Percentiles rank a stretch among this genome's conserved stretches.
Conservation (phyloP, 1,140 invertebrate genomes). For the Rhynchophorus ferrugineus region DNA sequence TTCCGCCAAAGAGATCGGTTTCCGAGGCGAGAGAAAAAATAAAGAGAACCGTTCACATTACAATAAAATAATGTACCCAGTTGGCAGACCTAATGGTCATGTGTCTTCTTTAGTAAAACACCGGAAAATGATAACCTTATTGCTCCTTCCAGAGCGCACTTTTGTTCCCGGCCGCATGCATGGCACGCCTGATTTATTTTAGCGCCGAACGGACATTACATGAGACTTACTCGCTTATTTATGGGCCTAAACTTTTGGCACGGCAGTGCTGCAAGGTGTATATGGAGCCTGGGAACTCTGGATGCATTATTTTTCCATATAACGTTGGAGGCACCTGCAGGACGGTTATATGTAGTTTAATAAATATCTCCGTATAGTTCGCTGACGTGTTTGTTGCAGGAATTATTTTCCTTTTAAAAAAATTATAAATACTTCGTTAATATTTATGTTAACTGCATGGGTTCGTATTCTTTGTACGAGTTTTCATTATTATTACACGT, state of each 20-base stretch:
- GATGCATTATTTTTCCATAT: conserved; percentile 8
- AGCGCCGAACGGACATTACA: conserved; percentile 32
- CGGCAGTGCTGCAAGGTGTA: conserved; percentile 16
- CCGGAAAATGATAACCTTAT: conserved; percentile 37
- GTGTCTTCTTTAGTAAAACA: conserved; percentile 35
- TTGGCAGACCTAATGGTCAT: conserved; percentile 23
- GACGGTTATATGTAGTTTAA: conserved; percentile 1
- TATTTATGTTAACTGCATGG: no score
- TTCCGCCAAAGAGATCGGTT: background rate
- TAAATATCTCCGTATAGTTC: conserved; percentile 1
- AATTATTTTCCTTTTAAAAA: no score
- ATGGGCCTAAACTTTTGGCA: conserved; percentile 26
- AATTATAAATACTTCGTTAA: no score
- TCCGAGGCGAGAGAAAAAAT: background rate
- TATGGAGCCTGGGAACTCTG: conserved; percentile 6
- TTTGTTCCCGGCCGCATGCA: conserved; percentile 28
- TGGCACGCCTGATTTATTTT: conserved; percentile 33
- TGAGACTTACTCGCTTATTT: conserved; percentile 29
- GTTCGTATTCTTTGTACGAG: no score
- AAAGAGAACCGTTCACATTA: conserved; percentile 5
- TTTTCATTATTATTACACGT: no score
- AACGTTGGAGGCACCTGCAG: background rate
- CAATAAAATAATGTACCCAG: conserved; percentile 17
- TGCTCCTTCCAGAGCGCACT: conserved; percentile 31
- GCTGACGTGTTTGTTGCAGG: no score